These are phyloP conservation scores for Eucriotettix oculatus DNA, from an alignment of 2,888 invertebrate genomes.

Conservation along the genomic window DNA sequence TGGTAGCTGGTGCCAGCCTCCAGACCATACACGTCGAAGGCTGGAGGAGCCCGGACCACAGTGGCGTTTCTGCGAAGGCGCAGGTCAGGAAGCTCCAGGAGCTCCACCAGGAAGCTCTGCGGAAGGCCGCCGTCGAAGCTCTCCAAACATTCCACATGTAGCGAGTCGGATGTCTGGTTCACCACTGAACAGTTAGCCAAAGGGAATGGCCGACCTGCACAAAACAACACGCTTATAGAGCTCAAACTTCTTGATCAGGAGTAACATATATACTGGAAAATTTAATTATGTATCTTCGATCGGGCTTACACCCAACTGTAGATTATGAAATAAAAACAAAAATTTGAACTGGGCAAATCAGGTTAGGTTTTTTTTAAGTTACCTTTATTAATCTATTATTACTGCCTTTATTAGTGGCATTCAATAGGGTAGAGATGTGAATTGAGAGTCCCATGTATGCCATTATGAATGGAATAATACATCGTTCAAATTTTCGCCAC, in stretches of 20 bases:
- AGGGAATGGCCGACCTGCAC: constrained; percentile 69
- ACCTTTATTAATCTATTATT: too few species aligned
- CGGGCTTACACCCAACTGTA: too few species aligned
- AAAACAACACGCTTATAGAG: background rate
- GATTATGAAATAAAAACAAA: too few species aligned
- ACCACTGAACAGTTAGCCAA: constrained; percentile 76
- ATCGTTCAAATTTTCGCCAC: too few species aligned
- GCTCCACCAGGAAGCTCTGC: constrained; percentile 69
- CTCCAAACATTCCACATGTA: constrained; percentile 74
- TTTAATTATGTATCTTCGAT: too few species aligned
- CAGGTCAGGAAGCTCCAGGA: constrained; percentile 53
- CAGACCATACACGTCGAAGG: constrained; percentile 48
- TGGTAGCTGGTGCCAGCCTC: constrained; percentile 58
- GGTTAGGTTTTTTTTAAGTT: too few species aligned
- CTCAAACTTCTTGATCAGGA: background rate
- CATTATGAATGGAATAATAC: too few species aligned
- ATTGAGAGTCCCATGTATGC: too few species aligned
- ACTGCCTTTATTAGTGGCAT: too few species aligned
- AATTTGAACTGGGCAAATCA: too few species aligned
- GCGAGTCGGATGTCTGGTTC: constrained; percentile 65
- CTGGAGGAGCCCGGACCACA: constrained; percentile 43
- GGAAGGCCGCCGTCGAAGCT: constrained; percentile 78
- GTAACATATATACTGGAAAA: too few species aligned
- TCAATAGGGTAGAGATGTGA: too few species aligned
- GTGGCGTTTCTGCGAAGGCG: constrained; percentile 45